These are phyloP conservation scores for Ceyx margarethae DNA, from an alignment of 2,113 vertebrate species.

Conservation along the genomic window DNA sequence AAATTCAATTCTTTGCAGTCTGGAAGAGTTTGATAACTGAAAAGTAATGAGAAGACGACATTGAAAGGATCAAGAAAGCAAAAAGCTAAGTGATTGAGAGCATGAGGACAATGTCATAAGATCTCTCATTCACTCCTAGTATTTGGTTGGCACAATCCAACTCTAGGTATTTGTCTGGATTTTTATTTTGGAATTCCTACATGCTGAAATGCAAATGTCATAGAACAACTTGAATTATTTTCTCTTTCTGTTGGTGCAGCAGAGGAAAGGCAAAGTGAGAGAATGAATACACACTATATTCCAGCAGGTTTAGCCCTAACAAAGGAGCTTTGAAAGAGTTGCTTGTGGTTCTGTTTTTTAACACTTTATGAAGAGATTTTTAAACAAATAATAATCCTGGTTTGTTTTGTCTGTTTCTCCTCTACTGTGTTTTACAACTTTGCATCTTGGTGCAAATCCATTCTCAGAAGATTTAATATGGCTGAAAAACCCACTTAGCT, in stretches of 20 bases:
- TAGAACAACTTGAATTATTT: background rate
- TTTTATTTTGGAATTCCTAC: slow-evolving; percentile 1
- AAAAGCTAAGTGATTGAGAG: background rate
- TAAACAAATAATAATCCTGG: background rate
- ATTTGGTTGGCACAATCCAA: background rate
- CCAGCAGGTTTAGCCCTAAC: background rate
- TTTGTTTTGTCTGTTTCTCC: background rate
- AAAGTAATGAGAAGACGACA: background rate
- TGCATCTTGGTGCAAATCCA: background rate
- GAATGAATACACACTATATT: background rate
- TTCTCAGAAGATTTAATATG: background rate
- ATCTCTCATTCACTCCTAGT: background rate
- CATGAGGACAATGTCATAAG: background rate
- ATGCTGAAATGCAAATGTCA: background rate
- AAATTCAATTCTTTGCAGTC: background rate
- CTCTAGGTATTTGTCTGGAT: background rate
- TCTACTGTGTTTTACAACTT: background rate
- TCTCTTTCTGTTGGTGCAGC: background rate
- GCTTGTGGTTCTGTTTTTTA: background rate
- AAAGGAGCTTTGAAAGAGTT: background rate
- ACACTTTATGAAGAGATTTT: background rate
- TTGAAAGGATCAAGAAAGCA: background rate
- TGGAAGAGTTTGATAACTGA: background rate
- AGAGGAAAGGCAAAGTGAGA: background rate
- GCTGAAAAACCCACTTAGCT: background rate